phyloP scores from a whole-genome alignment of 2,113 vertebrate species.

The Ciconia maguari region DNA sequence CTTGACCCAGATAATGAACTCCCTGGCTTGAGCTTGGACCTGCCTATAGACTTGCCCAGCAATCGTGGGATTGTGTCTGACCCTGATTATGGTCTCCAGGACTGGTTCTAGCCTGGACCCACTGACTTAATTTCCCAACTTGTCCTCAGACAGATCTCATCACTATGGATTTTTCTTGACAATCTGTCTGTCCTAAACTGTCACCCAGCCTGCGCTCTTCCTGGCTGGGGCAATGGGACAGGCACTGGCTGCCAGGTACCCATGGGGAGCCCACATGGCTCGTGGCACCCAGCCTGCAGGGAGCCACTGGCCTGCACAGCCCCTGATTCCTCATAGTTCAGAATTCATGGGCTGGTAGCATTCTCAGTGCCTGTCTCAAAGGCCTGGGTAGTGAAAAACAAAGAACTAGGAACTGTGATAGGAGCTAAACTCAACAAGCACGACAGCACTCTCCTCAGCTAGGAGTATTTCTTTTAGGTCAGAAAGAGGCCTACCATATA shows the following conservation, averaged over 20 bases:
- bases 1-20: background rate
- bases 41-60: background rate
- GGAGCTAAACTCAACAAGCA: background rate
- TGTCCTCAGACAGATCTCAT: background rate
- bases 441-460: fast-evolving
- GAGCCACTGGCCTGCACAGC: background rate
- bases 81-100: background rate
- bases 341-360: background rate
- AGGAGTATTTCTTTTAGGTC: background rate
- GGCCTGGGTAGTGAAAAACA: background rate
- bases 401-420: background rate
- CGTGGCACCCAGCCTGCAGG: fast-evolving
- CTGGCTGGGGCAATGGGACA: background rate
- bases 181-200: background rate
- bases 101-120: background rate
- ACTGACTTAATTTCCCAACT: background rate
- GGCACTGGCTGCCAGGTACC: background rate
- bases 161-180: background rate
- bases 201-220: background rate
- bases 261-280: background rate
- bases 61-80: background rate
- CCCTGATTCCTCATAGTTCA: background rate
- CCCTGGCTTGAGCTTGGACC: background rate
- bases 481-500: background rate
- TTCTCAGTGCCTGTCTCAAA: background rate